phyloP scores from a whole-genome alignment of 2,888 invertebrate genomes.

The Crossocerus cetratus region DNA sequence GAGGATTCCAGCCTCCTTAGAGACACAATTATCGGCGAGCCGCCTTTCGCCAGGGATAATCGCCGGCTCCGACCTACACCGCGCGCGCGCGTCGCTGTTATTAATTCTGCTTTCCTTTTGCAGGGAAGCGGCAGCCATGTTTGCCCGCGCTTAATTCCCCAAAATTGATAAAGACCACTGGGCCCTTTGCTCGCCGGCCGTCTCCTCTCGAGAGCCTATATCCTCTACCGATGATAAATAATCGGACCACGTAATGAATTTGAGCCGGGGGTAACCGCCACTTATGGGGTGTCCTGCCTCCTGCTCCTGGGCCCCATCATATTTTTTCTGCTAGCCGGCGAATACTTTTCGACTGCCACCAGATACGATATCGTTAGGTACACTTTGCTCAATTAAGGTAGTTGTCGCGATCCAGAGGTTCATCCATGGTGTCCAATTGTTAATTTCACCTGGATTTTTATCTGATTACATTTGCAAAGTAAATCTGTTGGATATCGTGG shows the following conservation, averaged over 20 bases:
- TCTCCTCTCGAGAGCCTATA: slow-evolving; percentile 8
- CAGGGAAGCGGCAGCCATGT: background rate
- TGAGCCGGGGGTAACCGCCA: slow-evolving; percentile 32
- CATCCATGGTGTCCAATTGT: too few species aligned
- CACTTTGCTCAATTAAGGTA: background rate
- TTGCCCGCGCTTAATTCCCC: slow-evolving; percentile 20
- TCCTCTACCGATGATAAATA: slow-evolving; percentile 47
- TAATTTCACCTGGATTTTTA: too few species aligned
- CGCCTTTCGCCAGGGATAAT: background rate
- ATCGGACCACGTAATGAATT: slow-evolving; percentile 52
- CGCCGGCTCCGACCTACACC: background rate
- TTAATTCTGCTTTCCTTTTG: slow-evolving; percentile 13
- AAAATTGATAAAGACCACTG: slow-evolving; percentile 36
- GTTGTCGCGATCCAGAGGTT: background rate
- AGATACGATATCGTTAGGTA: background rate
- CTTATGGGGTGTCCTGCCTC: slow-evolving; percentile 8
- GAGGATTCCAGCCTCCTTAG: background rate
- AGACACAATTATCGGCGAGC: background rate
- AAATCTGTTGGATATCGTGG: too few species aligned
- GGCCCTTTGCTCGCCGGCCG: background rate
- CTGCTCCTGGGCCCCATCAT: background rate
- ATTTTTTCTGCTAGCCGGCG: slow-evolving; percentile 33
- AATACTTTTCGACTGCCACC: slow-evolving; percentile 25
- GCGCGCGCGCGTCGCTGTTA: slow-evolving; percentile 20
- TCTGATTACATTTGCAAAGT: too few species aligned